A percentile compares a stretch with the other conserved stretches of the same genome.
phyloP scores from a whole-genome alignment of 2,888 invertebrate genomes.

The Xylocampa areola region DNA sequence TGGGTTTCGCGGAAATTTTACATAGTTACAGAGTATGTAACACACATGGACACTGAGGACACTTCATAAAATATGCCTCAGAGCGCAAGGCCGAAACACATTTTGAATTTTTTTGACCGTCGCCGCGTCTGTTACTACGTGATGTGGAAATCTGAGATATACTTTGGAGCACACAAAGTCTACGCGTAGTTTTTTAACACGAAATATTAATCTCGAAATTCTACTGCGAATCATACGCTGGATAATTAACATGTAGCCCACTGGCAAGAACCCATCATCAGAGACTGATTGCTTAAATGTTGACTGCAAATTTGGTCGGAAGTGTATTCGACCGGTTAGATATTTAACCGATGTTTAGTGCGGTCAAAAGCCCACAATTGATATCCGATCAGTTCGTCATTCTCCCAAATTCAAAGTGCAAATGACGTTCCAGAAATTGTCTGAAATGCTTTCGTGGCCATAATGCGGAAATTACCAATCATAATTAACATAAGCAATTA shows the following conservation, averaged over 20 bases:
- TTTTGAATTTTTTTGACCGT: slow-evolving; percentile 7
- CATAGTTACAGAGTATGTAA: slow-evolving; percentile 29
- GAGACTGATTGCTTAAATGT: not conserved
- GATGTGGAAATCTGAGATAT: slow-evolving; percentile 2
- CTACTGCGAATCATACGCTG: not conserved
- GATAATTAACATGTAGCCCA: not conserved
- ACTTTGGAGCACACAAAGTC: not conserved
- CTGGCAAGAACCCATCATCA: too few species aligned
- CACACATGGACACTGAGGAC: slow-evolving; percentile 17
- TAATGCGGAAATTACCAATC: slow-evolving; percentile 38
- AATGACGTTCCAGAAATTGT: slow-evolving; percentile 43
- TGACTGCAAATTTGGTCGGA: not conserved
- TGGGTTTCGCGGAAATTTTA: slow-evolving; percentile 49
- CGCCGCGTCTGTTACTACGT: not conserved
- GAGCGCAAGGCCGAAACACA: not conserved
- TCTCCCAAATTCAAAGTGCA: slow-evolving; percentile 42
- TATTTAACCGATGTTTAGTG: slow-evolving; percentile 9
- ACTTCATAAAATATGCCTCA: slow-evolving; percentile 42
- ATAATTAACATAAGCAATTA: slow-evolving; percentile 31
- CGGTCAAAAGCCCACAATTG: slow-evolving; percentile 16
- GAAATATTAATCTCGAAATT: not conserved
- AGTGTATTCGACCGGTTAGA: not conserved
- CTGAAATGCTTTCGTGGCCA: slow-evolving; percentile 15
- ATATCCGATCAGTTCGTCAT: slow-evolving; percentile 33
- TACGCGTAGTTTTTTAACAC: too few species aligned